Conservation (phyloP, 2,113 vertebrate genomes). For the Mohoua ochrocephala region DNA sequence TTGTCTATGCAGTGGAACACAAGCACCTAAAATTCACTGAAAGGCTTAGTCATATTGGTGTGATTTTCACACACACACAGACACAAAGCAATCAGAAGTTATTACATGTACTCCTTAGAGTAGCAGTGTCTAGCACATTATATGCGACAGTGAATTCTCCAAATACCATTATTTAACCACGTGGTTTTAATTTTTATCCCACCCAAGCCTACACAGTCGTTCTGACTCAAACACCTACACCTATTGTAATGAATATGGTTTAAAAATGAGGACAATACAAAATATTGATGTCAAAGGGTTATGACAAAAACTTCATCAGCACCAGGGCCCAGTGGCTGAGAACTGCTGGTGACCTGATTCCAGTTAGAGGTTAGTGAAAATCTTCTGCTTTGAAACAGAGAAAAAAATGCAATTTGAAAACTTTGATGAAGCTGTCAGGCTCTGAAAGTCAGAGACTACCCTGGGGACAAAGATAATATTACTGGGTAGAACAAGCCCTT, state of each 20-base stretch:
- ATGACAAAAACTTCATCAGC: background rate
- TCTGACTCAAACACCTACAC: background rate
- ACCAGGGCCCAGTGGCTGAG: background rate
- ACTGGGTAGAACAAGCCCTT: slow-evolving; percentile 29
- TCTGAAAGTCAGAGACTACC: slow-evolving; percentile 54
- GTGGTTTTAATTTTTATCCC: background rate
- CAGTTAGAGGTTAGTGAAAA: background rate
- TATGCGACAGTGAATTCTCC: background rate
- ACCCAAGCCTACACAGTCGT: background rate
- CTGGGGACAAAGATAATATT: slow-evolving; percentile 56
- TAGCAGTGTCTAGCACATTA: background rate
- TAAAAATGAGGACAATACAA: background rate
- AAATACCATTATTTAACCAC: background rate
- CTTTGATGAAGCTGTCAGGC: slow-evolving; percentile 58
- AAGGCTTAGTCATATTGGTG: background rate
- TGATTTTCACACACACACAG: background rate
- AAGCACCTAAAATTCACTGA: background rate
- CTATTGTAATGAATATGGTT: background rate
- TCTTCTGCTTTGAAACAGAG: slow-evolving; percentile 23
- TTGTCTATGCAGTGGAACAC: background rate
- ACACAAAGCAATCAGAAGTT: background rate
- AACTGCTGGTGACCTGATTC: background rate
- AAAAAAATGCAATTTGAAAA: slow-evolving; percentile 34
- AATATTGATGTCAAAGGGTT: background rate
- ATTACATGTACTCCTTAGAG: background rate